Percentiles rank a stretch among this genome's conserved stretches.
Evolutionary conservation across 2,797 vertebrate genomes (phyloP).

Genomic region (Lindbergichthys nudifrons): DNA sequence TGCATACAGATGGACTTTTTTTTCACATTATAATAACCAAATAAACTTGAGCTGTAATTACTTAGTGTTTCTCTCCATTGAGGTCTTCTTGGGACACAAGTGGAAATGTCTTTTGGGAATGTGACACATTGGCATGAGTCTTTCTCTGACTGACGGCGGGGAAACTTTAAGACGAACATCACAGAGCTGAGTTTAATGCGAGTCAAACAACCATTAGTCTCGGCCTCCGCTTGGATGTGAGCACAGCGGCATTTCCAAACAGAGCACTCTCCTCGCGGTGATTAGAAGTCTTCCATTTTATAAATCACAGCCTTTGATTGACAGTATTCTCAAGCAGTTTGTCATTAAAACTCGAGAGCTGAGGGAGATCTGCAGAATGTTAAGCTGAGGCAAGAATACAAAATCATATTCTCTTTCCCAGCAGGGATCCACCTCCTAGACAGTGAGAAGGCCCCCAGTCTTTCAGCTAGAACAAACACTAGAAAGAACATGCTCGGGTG

Average conservation of each 20-base stretch:
- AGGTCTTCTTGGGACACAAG: conserved; percentile 32
- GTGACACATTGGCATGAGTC: conserved; percentile 34
- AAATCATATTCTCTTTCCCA: conserved; percentile 33
- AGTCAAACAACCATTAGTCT: conserved; percentile 56
- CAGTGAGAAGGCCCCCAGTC: conserved; percentile 24
- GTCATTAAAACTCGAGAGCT: conserved; percentile 20
- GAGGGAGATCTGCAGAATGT: conserved; percentile 16
- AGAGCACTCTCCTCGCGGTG: conserved; percentile 11
- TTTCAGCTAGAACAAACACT: conserved; percentile 53
- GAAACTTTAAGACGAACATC: conserved; percentile 41
- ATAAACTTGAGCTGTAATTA: background rate
- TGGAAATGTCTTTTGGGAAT: conserved; percentile 33
- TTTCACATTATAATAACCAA: conserved; percentile 2
- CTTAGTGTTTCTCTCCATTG: background rate
- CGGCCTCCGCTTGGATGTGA: conserved; percentile 13
- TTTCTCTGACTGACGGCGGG: conserved; percentile 31
- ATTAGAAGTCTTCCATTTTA: conserved; percentile 14
- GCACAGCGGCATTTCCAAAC: conserved; percentile 39
- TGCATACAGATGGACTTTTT: conserved; percentile 24
- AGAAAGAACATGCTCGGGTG: conserved; percentile 34
- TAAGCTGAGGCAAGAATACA: conserved; percentile 21
- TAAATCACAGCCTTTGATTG: conserved; percentile 28
- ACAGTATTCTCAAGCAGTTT: conserved; percentile 17
- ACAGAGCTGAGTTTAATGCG: conserved; percentile 38
- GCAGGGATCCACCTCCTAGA: conserved; percentile 34